phyloP scores from a whole-genome alignment of 2,888 invertebrate species.

The Eristalis tenax region DNA sequence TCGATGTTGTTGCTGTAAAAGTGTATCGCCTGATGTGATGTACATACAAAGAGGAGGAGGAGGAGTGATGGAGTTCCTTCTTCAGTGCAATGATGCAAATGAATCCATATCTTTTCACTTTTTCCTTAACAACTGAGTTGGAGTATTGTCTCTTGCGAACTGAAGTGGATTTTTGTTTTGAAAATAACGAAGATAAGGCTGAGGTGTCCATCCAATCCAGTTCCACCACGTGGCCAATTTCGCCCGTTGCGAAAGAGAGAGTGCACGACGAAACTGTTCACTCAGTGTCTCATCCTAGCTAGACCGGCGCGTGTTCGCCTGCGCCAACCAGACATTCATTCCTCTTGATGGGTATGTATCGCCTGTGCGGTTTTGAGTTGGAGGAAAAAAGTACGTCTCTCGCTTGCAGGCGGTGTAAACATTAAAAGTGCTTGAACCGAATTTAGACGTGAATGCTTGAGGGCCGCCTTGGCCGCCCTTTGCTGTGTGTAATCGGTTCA shows the following conservation, averaged over 20 bases:
- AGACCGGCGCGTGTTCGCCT: constrained; percentile 41
- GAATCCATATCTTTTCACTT: too few species aligned
- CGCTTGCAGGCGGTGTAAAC: constrained; percentile 17
- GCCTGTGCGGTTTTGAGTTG: background rate
- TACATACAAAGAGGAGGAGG: background rate
- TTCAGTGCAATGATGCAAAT: too few species aligned
- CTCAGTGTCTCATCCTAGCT: background rate
- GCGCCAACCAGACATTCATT: constrained; percentile 33
- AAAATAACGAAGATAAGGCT: background rate
- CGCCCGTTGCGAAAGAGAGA: constrained; percentile 5
- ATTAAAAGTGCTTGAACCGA: constrained; percentile 11
- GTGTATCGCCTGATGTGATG: background rate
- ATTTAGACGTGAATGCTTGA: background rate
- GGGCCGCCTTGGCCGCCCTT: constrained; percentile 5
- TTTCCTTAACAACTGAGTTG: background rate
- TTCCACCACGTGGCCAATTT: constrained; percentile 60
- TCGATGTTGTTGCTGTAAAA: background rate
- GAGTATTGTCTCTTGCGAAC: background rate
- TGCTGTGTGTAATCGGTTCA: constrained; percentile 4
- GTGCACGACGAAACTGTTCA: constrained; percentile 5
- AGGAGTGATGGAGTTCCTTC: background rate
- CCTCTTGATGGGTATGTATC: background rate
- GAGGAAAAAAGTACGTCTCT: background rate
- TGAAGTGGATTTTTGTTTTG: background rate
- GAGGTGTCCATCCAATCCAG: constrained; percentile 27